Conservation (phyloP, 2,113 vertebrate species). For the Mola mola region DNA sequence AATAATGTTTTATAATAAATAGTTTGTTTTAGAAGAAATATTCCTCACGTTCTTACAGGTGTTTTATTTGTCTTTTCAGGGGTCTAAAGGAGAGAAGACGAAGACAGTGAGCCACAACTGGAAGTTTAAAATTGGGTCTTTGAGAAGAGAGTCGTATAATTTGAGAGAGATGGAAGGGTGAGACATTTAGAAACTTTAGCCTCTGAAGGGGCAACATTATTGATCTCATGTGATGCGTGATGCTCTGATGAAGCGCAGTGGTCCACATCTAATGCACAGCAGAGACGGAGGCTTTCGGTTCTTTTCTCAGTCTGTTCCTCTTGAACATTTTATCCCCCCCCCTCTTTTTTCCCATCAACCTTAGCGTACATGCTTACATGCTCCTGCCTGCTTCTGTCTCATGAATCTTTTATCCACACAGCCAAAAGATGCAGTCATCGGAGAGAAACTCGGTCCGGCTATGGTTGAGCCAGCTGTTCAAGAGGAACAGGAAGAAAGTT, state of each 20-base stretch:
- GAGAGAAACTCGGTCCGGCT: conserved; percentile 50
- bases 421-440: conserved; percentile 56
- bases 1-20: too few relatives aligned
- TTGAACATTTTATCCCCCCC: conserved; percentile 44
- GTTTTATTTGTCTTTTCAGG: conserved; percentile 33
- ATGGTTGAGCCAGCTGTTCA: conserved; percentile 70
- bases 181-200: conserved; percentile 27
- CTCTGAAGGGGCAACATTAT: conserved; percentile 5
- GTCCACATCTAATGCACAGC: conserved; percentile 35
- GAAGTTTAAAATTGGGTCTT: conserved; percentile 52
- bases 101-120: conserved; percentile 39
- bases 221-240: conserved; percentile 23
- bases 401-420: conserved; percentile 60
- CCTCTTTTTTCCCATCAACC: conserved; percentile 1
- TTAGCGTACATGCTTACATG: conserved; percentile 1
- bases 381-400: conserved; percentile 5
- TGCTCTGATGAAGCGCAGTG: conserved; percentile 32
- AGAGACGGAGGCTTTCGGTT: conserved; percentile 20
- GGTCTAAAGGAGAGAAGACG: conserved; percentile 1
- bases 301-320: conserved; percentile 44
- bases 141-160: conserved; percentile 33
- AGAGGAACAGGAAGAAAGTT: conserved; percentile 55
- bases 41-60: too few relatives aligned
- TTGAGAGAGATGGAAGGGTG: conserved; percentile 49
- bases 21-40: too few relatives aligned